These are phyloP conservation scores for Bimastos eiseni DNA, from an alignment of 2,888 invertebrate genomes.

Conservation along the genomic window DNA sequence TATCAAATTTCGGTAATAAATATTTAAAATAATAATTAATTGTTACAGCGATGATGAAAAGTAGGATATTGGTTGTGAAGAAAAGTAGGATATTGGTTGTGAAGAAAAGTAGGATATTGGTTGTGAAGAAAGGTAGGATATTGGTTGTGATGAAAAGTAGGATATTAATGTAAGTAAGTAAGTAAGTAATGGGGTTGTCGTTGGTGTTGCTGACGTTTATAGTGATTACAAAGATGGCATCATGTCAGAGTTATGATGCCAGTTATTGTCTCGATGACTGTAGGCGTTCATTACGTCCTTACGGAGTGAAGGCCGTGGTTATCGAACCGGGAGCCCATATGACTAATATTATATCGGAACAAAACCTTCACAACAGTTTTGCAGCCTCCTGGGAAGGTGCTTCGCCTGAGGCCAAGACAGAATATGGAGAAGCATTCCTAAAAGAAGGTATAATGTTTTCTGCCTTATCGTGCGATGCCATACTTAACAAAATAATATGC, in stretches of 20 bases:
- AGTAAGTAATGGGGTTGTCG: not conserved
- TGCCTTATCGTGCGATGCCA: no score
- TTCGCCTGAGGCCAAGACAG: not conserved
- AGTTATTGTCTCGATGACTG: not conserved
- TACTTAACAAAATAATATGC: no score
- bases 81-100: no score
- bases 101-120: no score
- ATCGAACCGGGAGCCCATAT: not conserved
- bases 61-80: no score
- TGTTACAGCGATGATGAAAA: no score
- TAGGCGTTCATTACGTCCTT: not conserved
- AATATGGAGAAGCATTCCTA: not conserved
- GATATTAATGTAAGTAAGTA: no score
- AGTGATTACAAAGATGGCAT: not conserved
- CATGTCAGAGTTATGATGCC: not conserved
- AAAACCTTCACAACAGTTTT: not conserved
- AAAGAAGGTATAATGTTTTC: not conserved
- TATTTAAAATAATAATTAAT: no score
- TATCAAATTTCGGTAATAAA: no score
- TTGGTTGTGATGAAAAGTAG: no score
- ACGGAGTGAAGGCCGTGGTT: constrained; percentile 9
- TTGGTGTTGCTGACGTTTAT: not conserved
- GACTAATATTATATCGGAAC: not conserved
- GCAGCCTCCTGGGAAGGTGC: not conserved
- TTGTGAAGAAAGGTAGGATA: no score